Percentiles rank a stretch among this genome's conserved stretches.
Conservation (phyloP, 1,140 invertebrate species). For the Aphaenogaster floridana region DNA sequence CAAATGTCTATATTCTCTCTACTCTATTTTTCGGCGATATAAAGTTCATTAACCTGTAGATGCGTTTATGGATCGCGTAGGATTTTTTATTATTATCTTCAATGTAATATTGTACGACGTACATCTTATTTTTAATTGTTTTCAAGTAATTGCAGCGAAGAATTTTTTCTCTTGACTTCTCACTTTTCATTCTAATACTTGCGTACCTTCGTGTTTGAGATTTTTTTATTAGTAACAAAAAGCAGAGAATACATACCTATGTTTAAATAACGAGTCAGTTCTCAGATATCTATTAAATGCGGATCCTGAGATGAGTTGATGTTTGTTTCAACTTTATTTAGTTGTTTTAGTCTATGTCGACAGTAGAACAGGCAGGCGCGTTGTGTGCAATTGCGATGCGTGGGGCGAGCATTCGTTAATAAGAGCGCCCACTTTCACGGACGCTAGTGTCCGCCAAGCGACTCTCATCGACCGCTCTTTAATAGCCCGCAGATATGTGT, state of each 20-base stretch:
- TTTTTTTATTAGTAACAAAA: background rate
- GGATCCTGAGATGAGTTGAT: constrained; percentile 20
- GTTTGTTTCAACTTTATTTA: constrained; percentile 22
- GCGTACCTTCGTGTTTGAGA: background rate
- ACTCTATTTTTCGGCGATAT: background rate
- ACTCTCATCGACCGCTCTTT: constrained; percentile 38
- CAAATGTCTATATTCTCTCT: constrained; percentile 2
- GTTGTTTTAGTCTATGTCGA: constrained; percentile 2
- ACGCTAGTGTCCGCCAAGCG: constrained; percentile 21
- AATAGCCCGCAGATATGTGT: constrained; percentile 39
- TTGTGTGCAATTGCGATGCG: constrained; percentile 33
- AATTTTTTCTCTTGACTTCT: background rate
- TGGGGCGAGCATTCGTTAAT: constrained; percentile 22
- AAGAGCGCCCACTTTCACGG: constrained; percentile 35
- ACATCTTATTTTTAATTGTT: background rate
- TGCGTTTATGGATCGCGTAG: background rate
- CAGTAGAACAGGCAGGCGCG: background rate
- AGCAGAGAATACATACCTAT: background rate
- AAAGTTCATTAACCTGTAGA: background rate
- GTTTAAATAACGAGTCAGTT: background rate
- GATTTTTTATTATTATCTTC: background rate
- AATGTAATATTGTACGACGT: background rate
- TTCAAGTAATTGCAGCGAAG: background rate
- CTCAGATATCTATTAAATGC: constrained; percentile 7
- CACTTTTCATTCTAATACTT: background rate